Evolutionary conservation across 2,113 vertebrate species (phyloP).

Genomic region (Gallinago jamesoni): DNA sequence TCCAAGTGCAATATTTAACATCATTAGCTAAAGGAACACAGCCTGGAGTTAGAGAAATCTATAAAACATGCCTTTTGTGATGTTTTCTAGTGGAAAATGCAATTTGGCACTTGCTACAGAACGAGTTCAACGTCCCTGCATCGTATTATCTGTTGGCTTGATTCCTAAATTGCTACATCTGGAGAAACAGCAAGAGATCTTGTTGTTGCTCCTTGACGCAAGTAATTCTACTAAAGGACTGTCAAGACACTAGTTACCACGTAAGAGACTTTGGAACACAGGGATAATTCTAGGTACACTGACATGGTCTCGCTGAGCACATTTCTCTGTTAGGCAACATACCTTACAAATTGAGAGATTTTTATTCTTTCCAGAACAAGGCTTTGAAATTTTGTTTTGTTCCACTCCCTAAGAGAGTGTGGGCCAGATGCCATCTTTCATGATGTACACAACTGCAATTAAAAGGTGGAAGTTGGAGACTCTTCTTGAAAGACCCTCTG

Average conservation of each 20-base stretch:
- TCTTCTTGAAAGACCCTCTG: not conserved
- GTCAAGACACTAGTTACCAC: not conserved
- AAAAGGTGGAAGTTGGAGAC: not conserved
- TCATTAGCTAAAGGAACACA: constrained; percentile 10
- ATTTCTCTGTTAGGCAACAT: not conserved
- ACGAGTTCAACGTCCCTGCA: constrained; percentile 27
- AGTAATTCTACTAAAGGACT: constrained; percentile 24
- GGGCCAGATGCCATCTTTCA: not conserved
- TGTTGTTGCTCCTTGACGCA: constrained; percentile 1
- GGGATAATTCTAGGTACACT: not conserved
- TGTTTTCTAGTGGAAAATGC: constrained; percentile 36
- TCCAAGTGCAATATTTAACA: constrained; percentile 29
- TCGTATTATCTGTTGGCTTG: constrained; percentile 33
- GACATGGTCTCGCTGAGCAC: not conserved
- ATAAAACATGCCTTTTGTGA: constrained; percentile 22
- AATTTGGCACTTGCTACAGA: constrained; percentile 50
- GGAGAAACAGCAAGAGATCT: constrained; percentile 48
- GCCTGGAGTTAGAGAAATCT: constrained; percentile 5
- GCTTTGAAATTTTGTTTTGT: not conserved
- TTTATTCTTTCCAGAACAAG: not conserved
- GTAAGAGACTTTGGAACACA: not conserved
- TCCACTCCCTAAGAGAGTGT: not conserved
- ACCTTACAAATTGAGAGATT: not conserved
- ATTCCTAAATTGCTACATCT: constrained; percentile 50
- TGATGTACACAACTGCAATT: not conserved